Evolutionary conservation across 2,888 invertebrate genomes (phyloP).

Genomic region (Lycocerus yunnanus): DNA sequence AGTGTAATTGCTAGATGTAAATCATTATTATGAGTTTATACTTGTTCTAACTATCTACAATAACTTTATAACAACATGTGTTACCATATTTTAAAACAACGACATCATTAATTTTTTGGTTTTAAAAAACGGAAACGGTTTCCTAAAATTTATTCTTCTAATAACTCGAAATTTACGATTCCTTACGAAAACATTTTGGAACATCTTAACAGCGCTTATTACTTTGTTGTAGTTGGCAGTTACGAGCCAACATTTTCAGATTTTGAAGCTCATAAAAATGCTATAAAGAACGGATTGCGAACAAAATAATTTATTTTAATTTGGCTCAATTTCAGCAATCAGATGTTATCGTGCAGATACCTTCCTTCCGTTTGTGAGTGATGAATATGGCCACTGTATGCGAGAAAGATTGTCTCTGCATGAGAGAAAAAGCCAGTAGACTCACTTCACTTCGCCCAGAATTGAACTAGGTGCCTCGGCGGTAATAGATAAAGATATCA

Average conservation of each 20-base stretch:
- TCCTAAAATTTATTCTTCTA: background rate
- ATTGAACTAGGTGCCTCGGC: too few species aligned
- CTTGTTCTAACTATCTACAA: slow-evolving; percentile 10
- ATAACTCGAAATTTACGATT: background rate
- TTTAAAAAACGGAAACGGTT: background rate
- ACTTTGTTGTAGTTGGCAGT: background rate
- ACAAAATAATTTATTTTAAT: background rate
- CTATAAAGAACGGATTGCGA: background rate
- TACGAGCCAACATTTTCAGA: background rate
- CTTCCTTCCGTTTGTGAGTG: too few species aligned
- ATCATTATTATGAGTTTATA: slow-evolving; percentile 25
- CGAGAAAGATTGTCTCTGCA: too few species aligned
- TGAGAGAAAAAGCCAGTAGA: too few species aligned
- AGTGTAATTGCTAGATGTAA: slow-evolving; percentile 25
- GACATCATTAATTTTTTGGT: background rate
- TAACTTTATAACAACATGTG: slow-evolving; percentile 14
- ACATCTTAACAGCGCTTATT: background rate
- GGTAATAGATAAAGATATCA: too few species aligned
- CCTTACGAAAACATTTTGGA: background rate
- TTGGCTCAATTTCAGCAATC: too few species aligned
- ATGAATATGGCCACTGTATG: too few species aligned
- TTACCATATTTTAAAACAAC: slow-evolving; percentile 1
- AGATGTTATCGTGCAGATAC: too few species aligned
- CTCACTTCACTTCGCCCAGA: too few species aligned
- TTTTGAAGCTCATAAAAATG: background rate